These are phyloP conservation scores for Hoplias malabaricus DNA, from an alignment of 2,113 vertebrate species.

Conservation along the genomic window DNA sequence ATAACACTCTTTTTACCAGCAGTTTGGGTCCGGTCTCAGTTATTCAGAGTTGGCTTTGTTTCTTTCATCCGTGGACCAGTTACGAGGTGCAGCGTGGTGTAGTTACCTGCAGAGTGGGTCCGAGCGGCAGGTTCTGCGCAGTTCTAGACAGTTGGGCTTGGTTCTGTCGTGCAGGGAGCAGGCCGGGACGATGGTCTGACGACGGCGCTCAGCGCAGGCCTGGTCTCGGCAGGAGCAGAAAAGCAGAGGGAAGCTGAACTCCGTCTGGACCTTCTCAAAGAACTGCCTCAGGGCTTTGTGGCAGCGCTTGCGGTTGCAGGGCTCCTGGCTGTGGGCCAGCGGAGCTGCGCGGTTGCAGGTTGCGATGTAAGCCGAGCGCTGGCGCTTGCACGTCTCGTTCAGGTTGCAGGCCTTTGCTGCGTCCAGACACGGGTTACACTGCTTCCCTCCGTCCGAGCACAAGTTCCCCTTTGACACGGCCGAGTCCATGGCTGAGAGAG, in stretches of 20 bases:
- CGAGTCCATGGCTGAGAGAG: slow-evolving; percentile 75
- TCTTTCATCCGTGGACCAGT: too few species aligned
- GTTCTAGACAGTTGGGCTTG: slow-evolving; percentile 85
- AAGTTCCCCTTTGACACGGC: slow-evolving; percentile 78
- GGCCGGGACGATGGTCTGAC: slow-evolving; percentile 90
- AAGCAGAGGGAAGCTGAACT: slow-evolving; percentile 90
- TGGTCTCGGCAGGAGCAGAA: slow-evolving; percentile 92
- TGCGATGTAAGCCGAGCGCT: slow-evolving; percentile 87
- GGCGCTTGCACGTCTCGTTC: slow-evolving; percentile 89
- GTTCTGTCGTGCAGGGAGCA: slow-evolving; percentile 90
- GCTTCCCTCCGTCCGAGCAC: slow-evolving; percentile 87
- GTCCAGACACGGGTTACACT: slow-evolving; percentile 91
- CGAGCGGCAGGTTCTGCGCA: slow-evolving; percentile 76
- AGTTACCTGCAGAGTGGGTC: slow-evolving; percentile 91
- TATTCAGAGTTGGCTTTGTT: too few species aligned
- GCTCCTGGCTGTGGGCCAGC: slow-evolving; percentile 71
- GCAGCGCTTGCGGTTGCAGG: slow-evolving; percentile 87
- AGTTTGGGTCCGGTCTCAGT: too few species aligned
- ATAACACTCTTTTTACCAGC: too few species aligned
- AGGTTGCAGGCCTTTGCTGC: slow-evolving; percentile 95
- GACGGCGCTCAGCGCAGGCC: slow-evolving; percentile 88
- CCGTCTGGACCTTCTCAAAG: slow-evolving; percentile 87
- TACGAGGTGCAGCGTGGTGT: too few species aligned
- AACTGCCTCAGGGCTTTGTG: slow-evolving; percentile 94
- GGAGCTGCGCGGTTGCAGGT: slow-evolving; percentile 81